Base-by-base conservation (phyloP, 2,113 vertebrate genomes). In the Budorcas taxicolor region DNA sequence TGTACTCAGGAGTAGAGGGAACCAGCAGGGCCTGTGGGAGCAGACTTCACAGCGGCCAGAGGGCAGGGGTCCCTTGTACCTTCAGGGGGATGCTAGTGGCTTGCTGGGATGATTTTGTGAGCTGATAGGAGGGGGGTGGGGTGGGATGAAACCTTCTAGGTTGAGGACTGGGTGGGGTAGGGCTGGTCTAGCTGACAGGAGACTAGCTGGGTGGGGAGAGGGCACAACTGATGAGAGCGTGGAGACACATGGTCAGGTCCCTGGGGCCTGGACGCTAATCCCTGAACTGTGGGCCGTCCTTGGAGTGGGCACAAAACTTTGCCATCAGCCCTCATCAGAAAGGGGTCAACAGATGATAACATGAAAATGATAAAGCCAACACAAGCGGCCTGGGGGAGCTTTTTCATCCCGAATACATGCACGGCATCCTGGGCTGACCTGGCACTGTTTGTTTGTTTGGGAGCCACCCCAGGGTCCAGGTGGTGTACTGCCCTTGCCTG, bases 311-410 rank as follows among this genome's bases (percentile, higher is more conserved):
- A 43, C 1, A 23, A 15, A 33, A 40, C 43, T 52, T 92, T 10
- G 5, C 43, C 17, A 8, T 52, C 33, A 71, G 43, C 82, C 40
- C 19, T 23, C 2, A 15, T 12, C 33, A 3, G 36, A 52, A 55
- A 52, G 14, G 23, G 17, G 7, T 45, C 36, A 27, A 7, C 2
- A 7, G 19, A 6, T 1, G 17, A 16, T 9, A 17, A 17, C 13
- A 7, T 3, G 25, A 64, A n/a, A 25, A 14, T 2, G 6, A 17
- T 10, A 19, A 45, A 9, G 33, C 10, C 27, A 13, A 6, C 0
- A 0, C 17, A 14, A 36, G 16, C 0, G 1, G 12, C 2, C 60
- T 4, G 7, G 47, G 45, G n/a, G 12, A 1, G 3, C 0, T 50
- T 36, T 1, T 43, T 13, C 19, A 52, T 33, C 25, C 12, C 3